Conservation (phyloP, 1,140 invertebrate genomes). For the Heterodera schachtii region DNA sequence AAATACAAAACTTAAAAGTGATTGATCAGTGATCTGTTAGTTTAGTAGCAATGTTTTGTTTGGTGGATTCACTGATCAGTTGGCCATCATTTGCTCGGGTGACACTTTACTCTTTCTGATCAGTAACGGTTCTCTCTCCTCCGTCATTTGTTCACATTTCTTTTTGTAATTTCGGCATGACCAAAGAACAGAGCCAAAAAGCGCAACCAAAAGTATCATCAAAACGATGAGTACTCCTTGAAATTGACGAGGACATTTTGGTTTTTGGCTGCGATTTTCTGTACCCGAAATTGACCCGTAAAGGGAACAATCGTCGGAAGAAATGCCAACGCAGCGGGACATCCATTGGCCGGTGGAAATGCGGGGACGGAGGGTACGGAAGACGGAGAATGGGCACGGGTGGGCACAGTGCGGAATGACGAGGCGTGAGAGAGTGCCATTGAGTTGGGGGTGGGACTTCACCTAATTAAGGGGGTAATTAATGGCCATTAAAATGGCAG, state of each 20-base stretch:
- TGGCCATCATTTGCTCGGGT: neutral
- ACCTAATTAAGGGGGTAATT: neutral
- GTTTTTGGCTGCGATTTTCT: neutral
- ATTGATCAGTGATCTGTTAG: no score
- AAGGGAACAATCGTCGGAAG: neutral
- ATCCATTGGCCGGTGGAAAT: constrained; percentile 29
- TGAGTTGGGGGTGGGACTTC: constrained; percentile 10
- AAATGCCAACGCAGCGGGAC: constrained; percentile 6
- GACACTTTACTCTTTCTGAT: neutral
- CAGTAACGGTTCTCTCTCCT: constrained; percentile 8
- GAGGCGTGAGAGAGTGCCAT: constrained; percentile 7
- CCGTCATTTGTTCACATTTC: constrained; percentile 3
- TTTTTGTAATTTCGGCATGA: constrained; percentile 16
- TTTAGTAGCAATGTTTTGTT: no score
- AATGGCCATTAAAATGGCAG: neutral
- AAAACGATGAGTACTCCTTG: constrained; percentile 13
- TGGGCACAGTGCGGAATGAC: constrained; percentile 14
- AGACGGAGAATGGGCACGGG: constrained; percentile 22
- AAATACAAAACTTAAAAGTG: no score
- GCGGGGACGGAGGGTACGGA: constrained; percentile 18
- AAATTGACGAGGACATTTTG: neutral
- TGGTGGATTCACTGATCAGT: neutral
- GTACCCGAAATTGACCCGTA: constrained; percentile 28
- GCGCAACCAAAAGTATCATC: constrained; percentile 3
- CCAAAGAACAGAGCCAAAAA: constrained; percentile 11